Evolutionary conservation across 2,888 invertebrate genomes (phyloP).

Genomic region (Chrysolina haemoptera): DNA sequence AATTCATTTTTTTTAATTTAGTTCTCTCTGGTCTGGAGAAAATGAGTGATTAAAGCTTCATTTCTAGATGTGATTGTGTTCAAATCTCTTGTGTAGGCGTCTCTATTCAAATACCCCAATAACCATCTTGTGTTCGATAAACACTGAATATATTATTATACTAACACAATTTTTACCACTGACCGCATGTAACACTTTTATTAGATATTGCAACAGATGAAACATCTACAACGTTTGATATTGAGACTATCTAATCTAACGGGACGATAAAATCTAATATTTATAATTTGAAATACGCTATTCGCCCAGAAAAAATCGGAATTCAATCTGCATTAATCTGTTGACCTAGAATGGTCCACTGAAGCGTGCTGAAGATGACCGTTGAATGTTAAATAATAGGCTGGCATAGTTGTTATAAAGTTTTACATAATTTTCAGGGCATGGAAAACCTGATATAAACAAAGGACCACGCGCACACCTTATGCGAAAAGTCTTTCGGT

Average conservation of each 20-base stretch:
- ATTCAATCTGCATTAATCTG: conserved; percentile 7
- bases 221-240: neutral
- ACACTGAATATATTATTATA: neutral
- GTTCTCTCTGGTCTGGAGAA: no score
- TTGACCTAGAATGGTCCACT: conserved; percentile 29
- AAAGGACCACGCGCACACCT: no score
- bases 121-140: no score
- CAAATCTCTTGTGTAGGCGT: no score
- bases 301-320: neutral
- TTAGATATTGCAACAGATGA: neutral
- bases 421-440: no score
- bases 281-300: conserved; percentile 11
- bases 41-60: no score
- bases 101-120: no score
- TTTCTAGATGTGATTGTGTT: no score
- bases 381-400: conserved; percentile 28
- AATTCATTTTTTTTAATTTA: no score
- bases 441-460: no score
- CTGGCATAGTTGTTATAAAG: neutral
- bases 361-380: conserved; percentile 32
- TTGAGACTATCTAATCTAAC: conserved; percentile 8
- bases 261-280: conserved; percentile 1
- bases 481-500: no score
- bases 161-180: neutral
- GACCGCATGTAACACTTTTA: conserved; percentile 8